Base-by-base conservation (phyloP, 2,113 vertebrate genomes). In the Rhinichthys klamathensis region DNA sequence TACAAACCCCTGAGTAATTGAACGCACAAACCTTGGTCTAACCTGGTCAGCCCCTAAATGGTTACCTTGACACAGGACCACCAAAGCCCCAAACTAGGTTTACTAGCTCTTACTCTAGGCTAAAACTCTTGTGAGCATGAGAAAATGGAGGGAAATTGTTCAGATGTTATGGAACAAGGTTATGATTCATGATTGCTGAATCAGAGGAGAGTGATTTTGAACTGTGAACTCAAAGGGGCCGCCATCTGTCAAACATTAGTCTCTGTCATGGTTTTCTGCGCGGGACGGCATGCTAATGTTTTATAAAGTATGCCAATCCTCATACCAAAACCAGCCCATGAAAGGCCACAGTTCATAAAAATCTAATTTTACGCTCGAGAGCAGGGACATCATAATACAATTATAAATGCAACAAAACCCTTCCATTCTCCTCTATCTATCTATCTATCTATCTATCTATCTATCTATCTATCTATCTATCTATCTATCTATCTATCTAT, bases 231-330 rank as follows among this genome's bases (percentile, higher is more conserved):
- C 58, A 70, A 70, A 74, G 72, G 49, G 77, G 82, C 76, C 74
- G n/a, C 79, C 87, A 87, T 89, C 84, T 85, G 89, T 85, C 85
- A 84, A 56, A 82, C 85, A 88, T 86, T 84, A 87, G 23, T 80
- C 73, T 60, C 80, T 63, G 79, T 89, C 80, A 85, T 51, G 54
- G 38, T 65, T 32, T 74, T 67, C 73, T 79, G 81, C 44, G 2
- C 35, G 13, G 21, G 58, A 41, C 54, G 7, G 30, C 82, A 87
- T 38, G 75, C 54, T 56, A 87, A 73, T 77, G 44, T 75, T 65
- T 38, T 35, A 60, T 79, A 38, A 70, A 56, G 41, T 35, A 65
- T 3, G 63, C 61, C 75, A 70, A 56, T 54, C 70, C 72, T 73
- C 41, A 67, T 54, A 16, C 25, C 51, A 56, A 76, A 79, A 73